phyloP scores from a whole-genome alignment of 2,797 vertebrate species.

The Lagodon rhomboides region DNA sequence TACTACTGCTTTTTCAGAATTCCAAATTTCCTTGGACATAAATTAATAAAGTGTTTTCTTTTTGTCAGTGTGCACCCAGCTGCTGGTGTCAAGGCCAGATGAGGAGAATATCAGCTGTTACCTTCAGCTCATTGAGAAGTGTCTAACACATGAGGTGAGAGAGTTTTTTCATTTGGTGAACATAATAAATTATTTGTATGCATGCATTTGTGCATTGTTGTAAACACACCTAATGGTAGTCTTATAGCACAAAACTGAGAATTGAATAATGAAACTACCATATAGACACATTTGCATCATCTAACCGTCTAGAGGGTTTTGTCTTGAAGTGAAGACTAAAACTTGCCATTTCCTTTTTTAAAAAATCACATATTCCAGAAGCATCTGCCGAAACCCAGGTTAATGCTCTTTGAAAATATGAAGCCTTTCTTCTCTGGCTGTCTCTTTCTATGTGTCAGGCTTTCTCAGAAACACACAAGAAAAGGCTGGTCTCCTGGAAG shows the following conservation, averaged over 20 bases:
- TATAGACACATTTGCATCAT: not conserved
- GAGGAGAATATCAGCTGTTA: slow-evolving; percentile 98
- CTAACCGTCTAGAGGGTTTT: not conserved
- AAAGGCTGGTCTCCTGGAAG: slow-evolving; percentile 95
- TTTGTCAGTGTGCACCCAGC: slow-evolving; percentile 92
- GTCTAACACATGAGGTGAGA: slow-evolving; percentile 93
- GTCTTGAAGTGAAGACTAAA: not conserved
- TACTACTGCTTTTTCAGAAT: no score
- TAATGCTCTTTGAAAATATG: slow-evolving; percentile 25
- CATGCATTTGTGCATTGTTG: not conserved
- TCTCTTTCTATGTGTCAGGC: slow-evolving; percentile 81
- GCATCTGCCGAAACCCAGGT: not conserved
- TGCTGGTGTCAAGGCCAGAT: slow-evolving; percentile 95
- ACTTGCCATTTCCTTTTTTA: not conserved
- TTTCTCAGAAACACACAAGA: slow-evolving; percentile 96
- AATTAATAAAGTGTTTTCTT: slow-evolving; percentile 12
- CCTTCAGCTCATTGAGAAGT: slow-evolving; percentile 97
- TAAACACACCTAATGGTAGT: not conserved
- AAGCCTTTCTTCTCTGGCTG: slow-evolving; percentile 8
- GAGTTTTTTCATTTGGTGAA: not conserved
- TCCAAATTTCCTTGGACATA: not conserved
- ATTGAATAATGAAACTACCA: not conserved
- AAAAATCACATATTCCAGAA: slow-evolving; percentile 27
- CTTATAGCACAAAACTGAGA: not conserved
- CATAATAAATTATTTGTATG: not conserved